phyloP scores from a whole-genome alignment of 1,140 invertebrate genomes.

The Papilio helenus region DNA sequence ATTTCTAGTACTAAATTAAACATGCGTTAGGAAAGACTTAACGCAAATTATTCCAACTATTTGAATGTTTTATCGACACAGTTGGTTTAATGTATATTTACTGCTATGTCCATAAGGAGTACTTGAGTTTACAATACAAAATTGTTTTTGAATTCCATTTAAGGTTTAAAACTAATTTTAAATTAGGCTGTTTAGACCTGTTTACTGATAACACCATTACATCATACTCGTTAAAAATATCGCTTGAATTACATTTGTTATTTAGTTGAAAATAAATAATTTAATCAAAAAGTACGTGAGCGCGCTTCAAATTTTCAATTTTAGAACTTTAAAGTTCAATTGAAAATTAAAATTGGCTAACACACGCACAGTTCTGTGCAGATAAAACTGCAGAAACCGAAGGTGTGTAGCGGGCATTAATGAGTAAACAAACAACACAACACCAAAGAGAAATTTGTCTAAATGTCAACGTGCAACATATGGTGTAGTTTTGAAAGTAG shows the following conservation, averaged over 20 bases:
- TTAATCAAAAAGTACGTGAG: too few relatives aligned
- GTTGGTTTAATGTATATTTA: constrained; percentile 25
- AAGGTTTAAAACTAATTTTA: not conserved
- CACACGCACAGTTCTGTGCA: too few relatives aligned
- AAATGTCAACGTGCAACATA: constrained; percentile 73
- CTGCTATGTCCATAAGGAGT: constrained; percentile 2
- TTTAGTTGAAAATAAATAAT: too few relatives aligned
- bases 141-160: not conserved
- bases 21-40: constrained; percentile 26
- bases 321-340: too few relatives aligned
- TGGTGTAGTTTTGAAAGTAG: constrained; percentile 74
- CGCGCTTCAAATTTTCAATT: too few relatives aligned
- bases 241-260: not conserved
- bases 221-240: not conserved
- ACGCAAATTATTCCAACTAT: constrained; percentile 27
- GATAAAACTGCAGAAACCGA: too few relatives aligned
- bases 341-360: too few relatives aligned
- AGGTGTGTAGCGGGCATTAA: not conserved
- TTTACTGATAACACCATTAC: not conserved
- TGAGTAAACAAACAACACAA: constrained; percentile 1
- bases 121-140: not conserved
- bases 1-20: constrained; percentile 36
- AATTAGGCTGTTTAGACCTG: not conserved
- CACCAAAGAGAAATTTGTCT: constrained; percentile 68
- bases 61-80: constrained; percentile 35